Conservation (phyloP, 2,797 vertebrate genomes). For the Prunella strophiata region DNA sequence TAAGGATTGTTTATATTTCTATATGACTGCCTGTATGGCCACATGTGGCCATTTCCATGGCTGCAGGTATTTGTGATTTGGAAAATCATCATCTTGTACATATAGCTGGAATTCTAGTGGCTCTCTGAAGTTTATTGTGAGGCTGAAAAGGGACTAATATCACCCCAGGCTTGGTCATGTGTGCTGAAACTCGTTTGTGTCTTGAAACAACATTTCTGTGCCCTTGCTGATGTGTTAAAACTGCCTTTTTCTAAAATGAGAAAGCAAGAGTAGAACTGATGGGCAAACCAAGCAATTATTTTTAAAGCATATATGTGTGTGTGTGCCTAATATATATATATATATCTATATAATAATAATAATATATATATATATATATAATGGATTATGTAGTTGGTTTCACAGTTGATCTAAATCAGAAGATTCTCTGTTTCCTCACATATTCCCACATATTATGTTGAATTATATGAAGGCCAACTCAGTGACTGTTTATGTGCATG, state of each 20-base stretch:
- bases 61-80: neutral
- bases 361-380: neutral
- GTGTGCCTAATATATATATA: neutral
- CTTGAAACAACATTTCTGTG: neutral
- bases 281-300: neutral
- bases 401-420: neutral
- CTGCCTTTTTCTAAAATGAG: neutral
- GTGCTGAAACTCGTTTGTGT: neutral
- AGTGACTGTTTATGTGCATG: neutral
- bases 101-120: neutral
- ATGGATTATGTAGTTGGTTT: neutral
- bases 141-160: neutral
- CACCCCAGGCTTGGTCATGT: neutral
- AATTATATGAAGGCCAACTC: neutral
- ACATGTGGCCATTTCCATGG: neutral
- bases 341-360: too few relatives aligned
- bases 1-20: neutral
- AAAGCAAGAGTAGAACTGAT: neutral
- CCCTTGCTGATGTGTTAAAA: neutral
- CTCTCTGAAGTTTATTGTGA: neutral
- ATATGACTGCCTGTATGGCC: fast-evolving
- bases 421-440: neutral
- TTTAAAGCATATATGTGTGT: neutral
- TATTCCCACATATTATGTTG: neutral
- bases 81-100: neutral